Conservation (phyloP, 2,113 vertebrate genomes). For the Accipiter virgatus region DNA sequence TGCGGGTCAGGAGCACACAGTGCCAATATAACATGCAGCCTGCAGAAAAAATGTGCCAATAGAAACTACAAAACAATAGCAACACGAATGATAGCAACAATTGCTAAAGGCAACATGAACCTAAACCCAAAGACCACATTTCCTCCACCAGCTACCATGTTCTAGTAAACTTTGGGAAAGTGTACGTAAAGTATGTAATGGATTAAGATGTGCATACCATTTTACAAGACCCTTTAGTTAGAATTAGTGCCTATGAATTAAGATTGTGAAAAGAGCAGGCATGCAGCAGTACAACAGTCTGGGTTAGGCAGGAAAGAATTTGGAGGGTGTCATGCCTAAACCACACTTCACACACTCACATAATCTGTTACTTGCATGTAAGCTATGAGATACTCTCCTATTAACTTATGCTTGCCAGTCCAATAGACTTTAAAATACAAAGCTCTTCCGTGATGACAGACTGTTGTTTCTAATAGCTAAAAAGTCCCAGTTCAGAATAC, state of each 20-base stretch:
- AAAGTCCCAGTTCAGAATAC: background rate
- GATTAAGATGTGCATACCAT: background rate
- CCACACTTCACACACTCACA: background rate
- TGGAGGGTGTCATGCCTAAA: background rate
- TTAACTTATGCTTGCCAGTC: background rate
- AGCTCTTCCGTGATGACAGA: background rate
- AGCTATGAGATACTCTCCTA: background rate
- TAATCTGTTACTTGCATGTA: background rate
- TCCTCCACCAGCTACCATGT: background rate
- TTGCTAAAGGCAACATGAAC: background rate
- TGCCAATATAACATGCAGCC: background rate
- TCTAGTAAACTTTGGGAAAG: background rate
- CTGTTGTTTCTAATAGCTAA: background rate
- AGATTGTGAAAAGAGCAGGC: background rate
- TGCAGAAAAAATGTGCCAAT: background rate
- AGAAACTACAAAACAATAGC: background rate
- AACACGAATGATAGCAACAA: background rate
- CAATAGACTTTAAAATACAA: background rate
- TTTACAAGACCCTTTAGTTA: background rate
- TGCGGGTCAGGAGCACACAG: background rate
- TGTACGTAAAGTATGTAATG: background rate
- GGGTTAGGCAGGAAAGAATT: background rate
- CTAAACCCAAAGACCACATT: background rate
- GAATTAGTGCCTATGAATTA: background rate
- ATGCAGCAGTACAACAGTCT: background rate